phyloP scores from a whole-genome alignment of 2,888 invertebrate genomes.

The Eremobia ochroleuca region DNA sequence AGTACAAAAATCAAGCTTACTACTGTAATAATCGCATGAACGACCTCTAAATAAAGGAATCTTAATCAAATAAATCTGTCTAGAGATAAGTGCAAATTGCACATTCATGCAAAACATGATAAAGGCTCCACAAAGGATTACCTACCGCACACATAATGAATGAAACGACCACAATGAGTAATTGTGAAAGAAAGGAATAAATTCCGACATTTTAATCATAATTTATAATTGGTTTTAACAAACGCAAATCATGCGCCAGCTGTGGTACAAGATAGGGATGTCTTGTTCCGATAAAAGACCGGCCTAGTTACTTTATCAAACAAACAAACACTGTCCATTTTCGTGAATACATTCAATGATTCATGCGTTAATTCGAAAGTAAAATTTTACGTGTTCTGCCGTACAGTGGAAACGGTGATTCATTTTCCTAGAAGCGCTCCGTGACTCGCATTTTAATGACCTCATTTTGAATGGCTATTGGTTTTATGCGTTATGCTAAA shows the following conservation, averaged over 20 bases:
- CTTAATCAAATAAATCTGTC: constrained; percentile 38
- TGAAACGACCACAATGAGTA: constrained; percentile 52
- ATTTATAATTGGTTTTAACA: constrained; percentile 53
- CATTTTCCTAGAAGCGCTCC: constrained; percentile 53
- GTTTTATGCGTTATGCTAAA: constrained; percentile 36
- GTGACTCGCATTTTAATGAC: constrained; percentile 54
- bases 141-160: constrained; percentile 55
- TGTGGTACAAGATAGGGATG: constrained; percentile 69
- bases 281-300: constrained; percentile 68
- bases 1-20: constrained; percentile 16
- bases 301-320: constrained; percentile 70
- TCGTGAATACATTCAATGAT: constrained; percentile 54
- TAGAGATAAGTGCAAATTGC: constrained; percentile 38
- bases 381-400: constrained; percentile 45
- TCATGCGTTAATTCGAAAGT: constrained; percentile 57
- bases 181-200: constrained; percentile 51
- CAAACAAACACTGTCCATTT: constrained; percentile 56
- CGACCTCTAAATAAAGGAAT: constrained; percentile 20
- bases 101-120: constrained; percentile 23
- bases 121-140: constrained; percentile 32
- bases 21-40: constrained; percentile 7
- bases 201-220: constrained; percentile 45
- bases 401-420: constrained; percentile 52
- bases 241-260: constrained; percentile 67
- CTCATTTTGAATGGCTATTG: constrained; percentile 45